These are phyloP conservation scores for Augochlora pura DNA, from an alignment of 1,140 invertebrate genomes.

Conservation along the genomic window DNA sequence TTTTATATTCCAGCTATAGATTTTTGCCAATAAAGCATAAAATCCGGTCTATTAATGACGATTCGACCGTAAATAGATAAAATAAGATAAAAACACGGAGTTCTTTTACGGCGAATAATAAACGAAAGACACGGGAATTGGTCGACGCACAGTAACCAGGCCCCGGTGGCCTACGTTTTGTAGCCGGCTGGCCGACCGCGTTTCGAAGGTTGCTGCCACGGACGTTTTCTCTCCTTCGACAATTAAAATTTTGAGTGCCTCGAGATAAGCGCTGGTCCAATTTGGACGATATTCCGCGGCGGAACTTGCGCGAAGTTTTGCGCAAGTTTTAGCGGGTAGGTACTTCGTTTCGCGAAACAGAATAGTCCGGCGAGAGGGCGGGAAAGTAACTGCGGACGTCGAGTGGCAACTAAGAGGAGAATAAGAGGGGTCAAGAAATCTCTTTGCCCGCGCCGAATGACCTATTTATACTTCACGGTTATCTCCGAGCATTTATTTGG, in stretches of 20 bases:
- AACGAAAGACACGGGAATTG: too few species aligned
- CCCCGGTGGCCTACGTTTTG: too few species aligned
- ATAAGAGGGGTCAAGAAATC: slow-evolving; percentile 23
- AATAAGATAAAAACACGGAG: too few species aligned
- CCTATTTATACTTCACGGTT: slow-evolving; percentile 33
- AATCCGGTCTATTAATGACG: too few species aligned
- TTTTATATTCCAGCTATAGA: too few species aligned
- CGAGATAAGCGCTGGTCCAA: not conserved
- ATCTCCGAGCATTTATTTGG: not conserved
- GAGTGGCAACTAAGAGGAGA: slow-evolving; percentile 5
- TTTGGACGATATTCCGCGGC: not conserved
- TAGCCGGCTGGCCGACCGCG: not conserved
- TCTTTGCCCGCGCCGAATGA: slow-evolving; percentile 14
- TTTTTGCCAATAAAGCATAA: too few species aligned
- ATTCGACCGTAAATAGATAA: too few species aligned
- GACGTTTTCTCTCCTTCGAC: not conserved
- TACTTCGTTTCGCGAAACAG: not conserved
- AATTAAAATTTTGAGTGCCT: not conserved
- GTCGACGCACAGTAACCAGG: too few species aligned
- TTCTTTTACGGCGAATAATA: too few species aligned
- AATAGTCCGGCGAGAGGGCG: not conserved
- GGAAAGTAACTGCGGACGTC: not conserved
- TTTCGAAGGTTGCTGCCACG: not conserved
- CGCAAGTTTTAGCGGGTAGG: not conserved
- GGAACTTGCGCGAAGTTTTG: not conserved